Conservation (phyloP, 1,140 invertebrate genomes). For the Ridgeia piscesae region DNA sequence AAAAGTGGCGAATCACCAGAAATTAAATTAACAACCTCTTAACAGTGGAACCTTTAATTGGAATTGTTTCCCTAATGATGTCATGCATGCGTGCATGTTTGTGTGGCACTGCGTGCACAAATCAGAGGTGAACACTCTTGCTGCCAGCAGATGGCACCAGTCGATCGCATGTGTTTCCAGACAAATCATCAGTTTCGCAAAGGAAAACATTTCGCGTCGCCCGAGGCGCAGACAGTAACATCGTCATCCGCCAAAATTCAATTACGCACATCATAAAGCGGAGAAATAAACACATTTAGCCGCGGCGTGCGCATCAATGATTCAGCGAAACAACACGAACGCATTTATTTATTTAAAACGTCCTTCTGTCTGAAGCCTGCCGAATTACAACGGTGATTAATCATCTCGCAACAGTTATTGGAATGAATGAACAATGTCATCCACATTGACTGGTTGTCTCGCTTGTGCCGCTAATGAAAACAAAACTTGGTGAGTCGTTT, state of each 20-base stretch:
- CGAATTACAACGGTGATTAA: not conserved
- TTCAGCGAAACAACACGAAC: not conserved
- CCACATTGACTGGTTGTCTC: not conserved
- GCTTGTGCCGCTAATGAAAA: not conserved
- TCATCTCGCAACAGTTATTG: not conserved
- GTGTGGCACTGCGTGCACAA: not conserved
- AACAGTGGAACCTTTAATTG: not conserved
- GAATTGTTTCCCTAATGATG: not conserved
- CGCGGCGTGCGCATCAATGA: not conserved
- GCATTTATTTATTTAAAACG: constrained; percentile 2
- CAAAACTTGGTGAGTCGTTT: not conserved
- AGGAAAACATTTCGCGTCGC: not conserved
- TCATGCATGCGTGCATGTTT: not conserved
- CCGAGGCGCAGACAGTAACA: not conserved
- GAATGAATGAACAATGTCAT: constrained; percentile 1
- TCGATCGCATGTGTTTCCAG: not conserved
- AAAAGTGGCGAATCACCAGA: not conserved
- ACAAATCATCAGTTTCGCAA: not conserved
- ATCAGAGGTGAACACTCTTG: not conserved
- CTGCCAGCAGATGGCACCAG: not conserved
- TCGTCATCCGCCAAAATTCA: not conserved
- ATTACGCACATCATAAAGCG: not conserved
- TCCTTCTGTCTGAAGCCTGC: not conserved
- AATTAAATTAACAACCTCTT: not conserved
- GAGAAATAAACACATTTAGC: constrained; percentile 6